Conservation (phyloP, 2,888 invertebrate genomes). For the Pocota personata region DNA sequence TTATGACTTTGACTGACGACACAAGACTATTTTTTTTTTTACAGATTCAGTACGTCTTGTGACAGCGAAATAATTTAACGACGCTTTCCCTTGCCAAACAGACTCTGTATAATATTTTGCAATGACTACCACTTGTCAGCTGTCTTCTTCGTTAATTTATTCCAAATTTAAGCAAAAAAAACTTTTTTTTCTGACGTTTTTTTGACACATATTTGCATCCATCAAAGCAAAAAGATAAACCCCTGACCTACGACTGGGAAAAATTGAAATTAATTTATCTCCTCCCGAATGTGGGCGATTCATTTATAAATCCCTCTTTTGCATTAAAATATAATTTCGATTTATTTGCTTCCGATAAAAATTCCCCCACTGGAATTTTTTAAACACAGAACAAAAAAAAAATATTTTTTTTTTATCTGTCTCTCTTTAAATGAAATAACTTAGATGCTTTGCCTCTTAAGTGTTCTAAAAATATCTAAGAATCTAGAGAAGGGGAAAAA, state of each 20-base stretch:
- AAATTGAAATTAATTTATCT: slow-evolving; percentile 38
- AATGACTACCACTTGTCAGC: not conserved
- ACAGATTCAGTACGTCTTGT: too few relatives aligned
- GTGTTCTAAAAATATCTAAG: slow-evolving; percentile 64
- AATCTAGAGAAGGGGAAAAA: slow-evolving; percentile 4
- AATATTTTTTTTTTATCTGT: not conserved
- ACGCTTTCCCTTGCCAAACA: too few relatives aligned
- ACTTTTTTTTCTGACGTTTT: not conserved
- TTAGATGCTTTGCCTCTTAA: slow-evolving; percentile 54
- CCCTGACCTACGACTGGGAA: slow-evolving; percentile 12
- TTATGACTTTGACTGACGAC: too few relatives aligned
- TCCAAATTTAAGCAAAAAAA: not conserved
- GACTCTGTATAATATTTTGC: too few relatives aligned
- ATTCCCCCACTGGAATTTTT: slow-evolving; percentile 1
- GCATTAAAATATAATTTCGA: slow-evolving; percentile 39
- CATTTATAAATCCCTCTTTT: not conserved
- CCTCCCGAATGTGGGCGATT: not conserved
- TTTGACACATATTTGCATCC: not conserved
- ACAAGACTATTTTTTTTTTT: too few relatives aligned
- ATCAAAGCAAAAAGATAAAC: not conserved
- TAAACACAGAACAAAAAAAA: slow-evolving; percentile 11
- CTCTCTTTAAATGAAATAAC: slow-evolving; percentile 66
- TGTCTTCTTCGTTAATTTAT: not conserved
- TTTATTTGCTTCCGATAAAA: slow-evolving; percentile 20
- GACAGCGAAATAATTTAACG: too few relatives aligned